Evolutionary conservation across 2,888 invertebrate genomes (phyloP), one percentile per base, ranked within the genome.

Genomic region (Biston betularia): DNA sequence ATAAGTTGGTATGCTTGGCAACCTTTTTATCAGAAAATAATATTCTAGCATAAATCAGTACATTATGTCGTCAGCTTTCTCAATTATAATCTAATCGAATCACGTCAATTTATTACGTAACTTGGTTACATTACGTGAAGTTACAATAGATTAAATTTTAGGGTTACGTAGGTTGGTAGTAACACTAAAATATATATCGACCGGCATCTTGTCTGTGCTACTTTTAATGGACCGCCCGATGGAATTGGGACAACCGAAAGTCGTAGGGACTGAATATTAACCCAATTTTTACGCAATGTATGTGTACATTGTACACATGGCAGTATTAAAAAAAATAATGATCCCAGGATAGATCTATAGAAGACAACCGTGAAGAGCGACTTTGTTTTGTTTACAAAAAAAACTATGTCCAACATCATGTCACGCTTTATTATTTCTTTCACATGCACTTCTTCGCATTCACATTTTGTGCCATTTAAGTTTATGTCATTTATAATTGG

Each of bases 401-500:
- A 24, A 24, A 15, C 48, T 11, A 24, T 56, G 45, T 45, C 8
- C 45, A 49, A 58, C 15, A 50, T 44, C 34, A 10, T 44, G 24
- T 14, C 15, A 54, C 33, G 42, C 35, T 44, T 35, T 44, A 55
- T 55, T 15, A 56, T 55, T 7, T 58, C 40, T 24, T 12, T n/a
- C 58, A 58, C 24, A 40, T 40, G 11, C 6, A n/a, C 8, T 35
- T n/a, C 15, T 24, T 38, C 15, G 9, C 45, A 24, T 48, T 49
- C 33, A 49, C 24, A 58, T 58, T 48, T 58, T 58, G 49, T 24
- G 38, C n/a, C 58, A 24, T 48, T 62, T 62, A 62, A 48, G 40
- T 48, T 48, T 62, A 0, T 11, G 52, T 48, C 38, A 12, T 33
- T 38, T 49, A 50, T 63, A 46, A 57, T 63, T 35, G 35, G 42